Conservation (phyloP, 2,888 invertebrate species). For the Malacosoma neustria region DNA sequence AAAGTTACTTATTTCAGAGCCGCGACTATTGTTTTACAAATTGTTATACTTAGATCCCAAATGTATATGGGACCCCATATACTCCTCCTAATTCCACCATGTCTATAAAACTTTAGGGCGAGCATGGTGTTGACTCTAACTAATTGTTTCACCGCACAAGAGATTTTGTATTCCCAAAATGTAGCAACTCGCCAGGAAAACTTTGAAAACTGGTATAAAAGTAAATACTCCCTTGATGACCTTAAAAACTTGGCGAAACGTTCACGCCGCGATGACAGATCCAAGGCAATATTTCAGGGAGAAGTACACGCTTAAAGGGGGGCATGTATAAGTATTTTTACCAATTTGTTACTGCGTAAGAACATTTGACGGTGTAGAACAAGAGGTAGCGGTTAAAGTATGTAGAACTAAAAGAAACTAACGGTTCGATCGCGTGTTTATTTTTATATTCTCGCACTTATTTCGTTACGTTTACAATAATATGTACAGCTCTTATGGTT, state of each 20-base stretch:
- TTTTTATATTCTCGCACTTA: no score
- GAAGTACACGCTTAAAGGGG: neutral
- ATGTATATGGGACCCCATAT: no score
- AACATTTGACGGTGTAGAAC: constrained; percentile 13
- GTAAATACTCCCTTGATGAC: neutral
- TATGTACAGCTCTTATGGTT: no score
- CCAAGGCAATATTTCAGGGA: neutral
- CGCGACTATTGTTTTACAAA: no score
- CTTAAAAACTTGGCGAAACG: neutral
- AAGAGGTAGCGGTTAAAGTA: constrained; percentile 7
- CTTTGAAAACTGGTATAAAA: neutral
- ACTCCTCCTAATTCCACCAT: no score
- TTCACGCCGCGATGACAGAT: neutral
- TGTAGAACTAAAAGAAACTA: no score
- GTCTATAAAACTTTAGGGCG: no score
- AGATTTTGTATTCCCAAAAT: neutral
- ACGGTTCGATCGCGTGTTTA: no score
- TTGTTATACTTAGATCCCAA: no score
- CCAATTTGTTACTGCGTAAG: constrained; percentile 18
- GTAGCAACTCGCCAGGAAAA: neutral
- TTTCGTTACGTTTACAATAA: no score
- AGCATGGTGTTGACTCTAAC: neutral
- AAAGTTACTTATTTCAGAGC: no score
- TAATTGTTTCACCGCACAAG: neutral
- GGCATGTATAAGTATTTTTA: constrained; percentile 18